Evolutionary conservation across 1,140 invertebrate species (phyloP), one percentile per base, ranked within the genome.

Genomic region (Neuroterus valhalla): DNA sequence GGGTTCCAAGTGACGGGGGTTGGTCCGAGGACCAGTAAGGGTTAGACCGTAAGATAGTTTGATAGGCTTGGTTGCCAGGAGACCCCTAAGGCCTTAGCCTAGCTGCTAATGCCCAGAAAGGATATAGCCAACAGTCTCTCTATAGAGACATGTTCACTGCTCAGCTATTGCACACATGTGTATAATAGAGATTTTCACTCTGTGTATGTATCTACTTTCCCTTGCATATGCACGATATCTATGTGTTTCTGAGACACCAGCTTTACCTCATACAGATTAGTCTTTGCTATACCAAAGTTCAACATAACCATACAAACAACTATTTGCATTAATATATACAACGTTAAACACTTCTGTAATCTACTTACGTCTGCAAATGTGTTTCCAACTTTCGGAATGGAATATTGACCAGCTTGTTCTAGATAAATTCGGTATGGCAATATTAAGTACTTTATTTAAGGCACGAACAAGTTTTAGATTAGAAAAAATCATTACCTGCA

Each of bases 1-100:
- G 82, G 85, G 85, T 79, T 85, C 84, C 72, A 86, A 87, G 85
- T 86, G 84, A 87, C 85, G 50, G 78, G 84, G 80, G 82, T 31
- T 62, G 55, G 55, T 62, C 14, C 55, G 31, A 62, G 55, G 80
- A 70, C 72, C 79, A 71, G 80, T 78, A 85, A 86, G 84, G 85
- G 82, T 84, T 81, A 79, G 81, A 62, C 78, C 76, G 80, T 87
- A 87, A 87, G 85, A 87, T 87, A 86, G 85, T 87, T 87, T 86
- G 85, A 87, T 86, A 87, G 85, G 85, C 85, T 87, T 86, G 85
- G 85, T 87, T 87, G 84, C 85, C 85, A 81, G 82, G 84, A 83
- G 79, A 86, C 82, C 84, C 81, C 77, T 81, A 85, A 86, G 79
- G 84, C 84, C 81, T 86, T 84, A 72, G 82, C 68, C 73, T 68